Evolutionary conservation across 2,797 vertebrate species (phyloP).

Genomic region (Mormyrops boulengeri): DNA sequence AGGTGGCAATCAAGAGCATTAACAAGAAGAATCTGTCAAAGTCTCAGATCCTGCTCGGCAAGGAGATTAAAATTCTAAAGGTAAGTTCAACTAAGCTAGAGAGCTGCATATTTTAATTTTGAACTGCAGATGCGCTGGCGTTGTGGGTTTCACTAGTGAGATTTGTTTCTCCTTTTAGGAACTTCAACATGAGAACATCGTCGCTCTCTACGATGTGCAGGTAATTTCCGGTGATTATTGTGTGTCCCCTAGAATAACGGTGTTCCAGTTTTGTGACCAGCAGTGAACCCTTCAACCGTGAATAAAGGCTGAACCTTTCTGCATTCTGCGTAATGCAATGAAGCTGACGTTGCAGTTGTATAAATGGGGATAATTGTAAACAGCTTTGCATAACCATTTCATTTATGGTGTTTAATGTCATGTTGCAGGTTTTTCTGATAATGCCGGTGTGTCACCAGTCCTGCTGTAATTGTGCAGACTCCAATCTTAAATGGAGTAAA

Average conservation of each 20-base stretch:
- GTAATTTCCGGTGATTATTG: conserved; percentile 53
- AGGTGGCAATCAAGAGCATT: conserved; percentile 86
- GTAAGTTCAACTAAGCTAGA: conserved; percentile 43
- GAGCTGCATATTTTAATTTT: neutral
- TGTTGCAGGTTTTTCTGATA: neutral
- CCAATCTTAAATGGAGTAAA: neutral
- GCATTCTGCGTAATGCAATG: neutral
- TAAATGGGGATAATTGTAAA: neutral
- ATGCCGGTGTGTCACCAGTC: neutral
- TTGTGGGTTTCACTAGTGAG: conserved; percentile 1
- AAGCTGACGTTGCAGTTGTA: neutral
- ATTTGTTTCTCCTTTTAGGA: conserved; percentile 64
- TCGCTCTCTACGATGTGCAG: conserved; percentile 96
- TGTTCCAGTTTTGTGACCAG: neutral
- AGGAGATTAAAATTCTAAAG: conserved; percentile 84
- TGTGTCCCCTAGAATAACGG: neutral
- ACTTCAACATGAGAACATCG: conserved; percentile 97
- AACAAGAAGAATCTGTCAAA: conserved; percentile 86
- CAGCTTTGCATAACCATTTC: neutral
- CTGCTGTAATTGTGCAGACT: neutral
- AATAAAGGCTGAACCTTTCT: neutral
- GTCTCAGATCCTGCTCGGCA: conserved; percentile 84
- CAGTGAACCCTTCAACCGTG: neutral
- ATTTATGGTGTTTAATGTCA: neutral
- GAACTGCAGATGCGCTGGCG: neutral